Conservation (phyloP, 2,888 invertebrate genomes). For the Piscicola geometra region DNA sequence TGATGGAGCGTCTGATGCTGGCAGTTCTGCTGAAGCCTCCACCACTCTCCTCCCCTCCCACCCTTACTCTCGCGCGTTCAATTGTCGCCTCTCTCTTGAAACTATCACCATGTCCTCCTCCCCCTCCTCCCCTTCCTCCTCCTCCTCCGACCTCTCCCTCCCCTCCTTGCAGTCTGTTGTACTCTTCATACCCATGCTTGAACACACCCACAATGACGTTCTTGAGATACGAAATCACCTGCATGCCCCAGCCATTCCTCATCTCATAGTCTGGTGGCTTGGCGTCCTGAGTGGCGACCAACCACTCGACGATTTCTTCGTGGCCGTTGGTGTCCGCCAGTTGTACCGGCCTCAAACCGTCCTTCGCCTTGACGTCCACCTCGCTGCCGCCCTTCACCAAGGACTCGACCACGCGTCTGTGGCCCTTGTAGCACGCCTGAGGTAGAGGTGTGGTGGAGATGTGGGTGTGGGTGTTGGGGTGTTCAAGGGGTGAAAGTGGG, state of each 20-base stretch:
- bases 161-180: conserved; percentile 10
- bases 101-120: too few species aligned
- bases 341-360: conserved; percentile 41
- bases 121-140: neutral
- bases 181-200: conserved; percentile 40
- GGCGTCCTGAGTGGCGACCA: conserved; percentile 38
- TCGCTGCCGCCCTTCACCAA: conserved; percentile 44
- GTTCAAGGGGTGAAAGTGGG: too few species aligned
- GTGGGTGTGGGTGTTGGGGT: too few species aligned
- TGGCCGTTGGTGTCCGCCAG: conserved; percentile 45
- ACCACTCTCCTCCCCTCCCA: neutral
- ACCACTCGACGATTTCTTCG: conserved; percentile 43
- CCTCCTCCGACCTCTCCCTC: neutral
- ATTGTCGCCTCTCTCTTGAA: conserved; percentile 17
- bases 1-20: neutral
- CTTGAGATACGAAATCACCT: conserved; percentile 40
- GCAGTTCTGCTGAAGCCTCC: neutral
- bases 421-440: conserved; percentile 44
- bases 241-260: neutral
- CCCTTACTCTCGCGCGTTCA: conserved; percentile 10
- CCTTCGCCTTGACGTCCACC: conserved; percentile 38
- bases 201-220: conserved; percentile 42
- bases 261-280: conserved; percentile 31
- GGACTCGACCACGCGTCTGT: conserved; percentile 43
- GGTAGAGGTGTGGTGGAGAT: too few species aligned